phyloP scores from a whole-genome alignment of 2,113 vertebrate species.

The Chelonoidis abingdonii region DNA sequence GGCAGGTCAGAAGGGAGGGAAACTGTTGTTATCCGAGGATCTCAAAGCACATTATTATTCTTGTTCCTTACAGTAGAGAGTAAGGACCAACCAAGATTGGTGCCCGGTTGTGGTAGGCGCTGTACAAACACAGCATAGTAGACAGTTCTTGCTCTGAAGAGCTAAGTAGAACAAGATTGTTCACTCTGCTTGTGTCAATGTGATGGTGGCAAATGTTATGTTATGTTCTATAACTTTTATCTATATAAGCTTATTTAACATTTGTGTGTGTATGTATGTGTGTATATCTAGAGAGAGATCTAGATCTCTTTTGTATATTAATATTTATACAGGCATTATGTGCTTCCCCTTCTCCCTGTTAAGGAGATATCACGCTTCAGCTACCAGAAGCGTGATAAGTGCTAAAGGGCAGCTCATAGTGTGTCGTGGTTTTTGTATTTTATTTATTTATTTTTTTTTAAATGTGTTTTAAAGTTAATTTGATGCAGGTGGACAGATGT shows the following conservation, averaged over 20 bases:
- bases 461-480: background rate
- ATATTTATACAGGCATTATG: background rate
- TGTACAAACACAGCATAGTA: background rate
- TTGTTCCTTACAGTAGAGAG: background rate
- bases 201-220: background rate
- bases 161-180: background rate
- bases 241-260: background rate
- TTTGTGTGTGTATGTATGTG: no score
- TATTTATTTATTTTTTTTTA: no score
- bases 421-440: no score
- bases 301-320: background rate
- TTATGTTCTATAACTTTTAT: background rate
- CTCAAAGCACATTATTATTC: background rate
- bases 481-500: background rate
- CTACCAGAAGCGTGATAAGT: background rate
- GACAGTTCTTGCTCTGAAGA: background rate
- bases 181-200: no score
- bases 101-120: background rate
- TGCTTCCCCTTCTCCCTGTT: background rate
- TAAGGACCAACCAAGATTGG: background rate
- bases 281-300: no score
- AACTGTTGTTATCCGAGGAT: background rate
- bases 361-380: background rate
- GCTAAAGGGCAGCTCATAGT: background rate
- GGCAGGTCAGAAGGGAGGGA: background rate